Evolutionary conservation across 2,797 vertebrate species (phyloP), one percentile per base, ranked within the genome.

Genomic region (Anguilla obscura): DNA sequence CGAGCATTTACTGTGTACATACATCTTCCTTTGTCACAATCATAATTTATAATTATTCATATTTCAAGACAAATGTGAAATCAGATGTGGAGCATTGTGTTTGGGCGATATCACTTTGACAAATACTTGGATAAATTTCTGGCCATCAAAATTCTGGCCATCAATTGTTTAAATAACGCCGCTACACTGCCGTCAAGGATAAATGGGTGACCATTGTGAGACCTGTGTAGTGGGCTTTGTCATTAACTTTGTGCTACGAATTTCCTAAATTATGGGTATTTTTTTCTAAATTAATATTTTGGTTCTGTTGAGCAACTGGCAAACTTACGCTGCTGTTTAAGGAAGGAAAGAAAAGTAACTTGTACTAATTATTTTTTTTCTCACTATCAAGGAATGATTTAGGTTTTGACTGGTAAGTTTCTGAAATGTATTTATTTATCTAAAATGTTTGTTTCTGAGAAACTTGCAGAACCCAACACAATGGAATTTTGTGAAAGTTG

Each of bases 401-500:
- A 3, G 36, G 33, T 14, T 60, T 56, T 18, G 60, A 8, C 50
- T 48, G 79, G 79, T 83, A 33, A 30, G 24, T 30, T 84, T n/a
- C 50, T 12, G 1, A 84, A 56, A n/a, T 54, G n/a, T 14, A 84
- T 54, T 30, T 85, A 36, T 83, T 66, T 48, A 66, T 50, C 80
- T 30, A 16, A 82, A 63, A 9, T 83, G 6, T 63, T 63, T 71
- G 48, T 85, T 87, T 40, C 52, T 88, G 80, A 71, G 87, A 30
- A 18, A 92, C 92, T 93, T 92, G 87, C 91, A 88, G 92, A 93
- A 92, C 88, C 30, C 52, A 86, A 71, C n/a, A 58, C 83, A 85
- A 58, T 48, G 83, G 45, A 16, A 54, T 85, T 85, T 30, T 82
- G 84, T 54, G 69, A 79, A 54, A 36, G 18, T 30, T 66, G 74